Conservation (phyloP, 2,113 vertebrate species). For the Acrocephalus kingi region DNA sequence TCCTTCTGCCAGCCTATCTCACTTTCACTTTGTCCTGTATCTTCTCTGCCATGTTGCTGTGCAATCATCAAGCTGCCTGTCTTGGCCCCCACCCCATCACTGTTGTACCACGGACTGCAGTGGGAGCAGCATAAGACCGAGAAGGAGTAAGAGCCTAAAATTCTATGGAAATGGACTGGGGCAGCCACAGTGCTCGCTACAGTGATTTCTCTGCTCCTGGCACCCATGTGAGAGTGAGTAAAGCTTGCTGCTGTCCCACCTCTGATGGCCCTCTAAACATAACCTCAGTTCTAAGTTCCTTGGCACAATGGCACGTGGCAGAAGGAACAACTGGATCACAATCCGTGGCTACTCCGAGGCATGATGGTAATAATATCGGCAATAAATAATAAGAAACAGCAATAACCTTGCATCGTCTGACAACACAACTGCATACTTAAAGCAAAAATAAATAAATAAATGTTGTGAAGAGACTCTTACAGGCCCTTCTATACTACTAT, state of each 20-base stretch:
- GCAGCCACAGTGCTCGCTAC: accelerated
- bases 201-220: not conserved
- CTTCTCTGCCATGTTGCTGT: not conserved
- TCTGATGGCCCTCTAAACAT: not conserved
- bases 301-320: not conserved
- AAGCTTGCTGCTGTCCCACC: accelerated
- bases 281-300: not conserved
- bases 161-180: not conserved
- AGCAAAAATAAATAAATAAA: constrained; percentile 36
- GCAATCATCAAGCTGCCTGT: not conserved
- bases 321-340: not conserved
- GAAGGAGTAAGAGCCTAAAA: not conserved
- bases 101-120: accelerated
- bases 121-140: not conserved
- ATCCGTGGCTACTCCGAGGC: not conserved
- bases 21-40: not conserved
- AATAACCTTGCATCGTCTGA: not conserved
- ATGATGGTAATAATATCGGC: not conserved
- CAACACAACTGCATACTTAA: not conserved
- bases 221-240: accelerated
- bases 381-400: not conserved
- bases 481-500: not conserved
- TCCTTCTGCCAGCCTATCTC: not conserved
- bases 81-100: not conserved
- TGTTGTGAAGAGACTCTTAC: not conserved